These are phyloP conservation scores for Acanthochromis polyacanthus DNA, from an alignment of 2,113 vertebrate species.

Conservation along the genomic window DNA sequence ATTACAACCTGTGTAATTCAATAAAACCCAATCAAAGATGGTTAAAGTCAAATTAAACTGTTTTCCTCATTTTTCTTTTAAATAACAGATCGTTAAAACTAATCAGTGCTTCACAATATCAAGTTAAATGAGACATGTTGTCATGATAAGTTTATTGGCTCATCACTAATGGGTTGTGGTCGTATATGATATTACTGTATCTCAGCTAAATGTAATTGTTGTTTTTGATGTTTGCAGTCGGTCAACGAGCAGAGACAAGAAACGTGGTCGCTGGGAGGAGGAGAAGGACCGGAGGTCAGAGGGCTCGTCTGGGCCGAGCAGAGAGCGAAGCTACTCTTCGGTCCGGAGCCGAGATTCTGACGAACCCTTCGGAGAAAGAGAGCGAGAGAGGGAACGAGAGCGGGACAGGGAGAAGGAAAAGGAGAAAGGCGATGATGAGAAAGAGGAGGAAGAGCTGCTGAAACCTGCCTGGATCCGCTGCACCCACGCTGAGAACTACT, in stretches of 20 bases:
- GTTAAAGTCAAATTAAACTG: too few relatives aligned
- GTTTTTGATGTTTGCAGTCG: slow-evolving; percentile 59
- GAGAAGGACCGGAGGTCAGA: slow-evolving; percentile 86
- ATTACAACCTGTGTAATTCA: too few relatives aligned
- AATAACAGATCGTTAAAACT: too few relatives aligned
- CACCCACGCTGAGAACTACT: slow-evolving; percentile 96
- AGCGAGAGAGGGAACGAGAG: slow-evolving; percentile 83
- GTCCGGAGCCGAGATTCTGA: slow-evolving; percentile 62
- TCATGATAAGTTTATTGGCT: too few relatives aligned
- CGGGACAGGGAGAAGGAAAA: slow-evolving; percentile 78
- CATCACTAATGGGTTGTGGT: too few relatives aligned
- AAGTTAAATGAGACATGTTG: too few relatives aligned
- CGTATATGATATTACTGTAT: background rate
- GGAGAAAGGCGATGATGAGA: slow-evolving; percentile 87
- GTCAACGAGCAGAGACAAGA: slow-evolving; percentile 92
- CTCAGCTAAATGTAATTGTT: background rate
- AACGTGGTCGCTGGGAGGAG: slow-evolving; percentile 92
- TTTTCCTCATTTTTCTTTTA: too few relatives aligned
- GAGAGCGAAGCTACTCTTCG: slow-evolving; percentile 71
- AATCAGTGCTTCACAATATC: too few relatives aligned
- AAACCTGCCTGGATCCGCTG: slow-evolving; percentile 98
- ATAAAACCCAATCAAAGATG: too few relatives aligned
- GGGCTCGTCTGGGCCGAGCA: slow-evolving; percentile 59
- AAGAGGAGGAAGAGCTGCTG: slow-evolving; percentile 91
- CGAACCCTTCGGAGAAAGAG: slow-evolving; percentile 58